Percentiles rank a stretch among this genome's conserved stretches.
These are phyloP conservation scores for Nomia melanderi DNA, from an alignment of 1,140 invertebrate species.

Conservation along the genomic window DNA sequence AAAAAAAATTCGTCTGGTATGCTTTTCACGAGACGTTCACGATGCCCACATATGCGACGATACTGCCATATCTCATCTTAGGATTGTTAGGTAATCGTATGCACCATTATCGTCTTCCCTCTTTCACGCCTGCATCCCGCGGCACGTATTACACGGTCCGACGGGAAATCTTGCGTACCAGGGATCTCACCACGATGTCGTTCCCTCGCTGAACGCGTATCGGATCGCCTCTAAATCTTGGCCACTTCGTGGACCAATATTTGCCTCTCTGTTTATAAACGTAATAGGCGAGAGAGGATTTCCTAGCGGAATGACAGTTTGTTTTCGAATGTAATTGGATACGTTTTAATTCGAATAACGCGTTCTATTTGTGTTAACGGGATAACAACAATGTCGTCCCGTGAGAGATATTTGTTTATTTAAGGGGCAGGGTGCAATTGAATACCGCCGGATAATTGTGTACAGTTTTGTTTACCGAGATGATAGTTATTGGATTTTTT, in stretches of 20 bases:
- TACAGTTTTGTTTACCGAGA: too few relatives aligned
- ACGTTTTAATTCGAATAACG: background rate
- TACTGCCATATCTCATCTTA: conserved; percentile 74
- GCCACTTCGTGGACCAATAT: conserved; percentile 2
- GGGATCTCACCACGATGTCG: background rate
- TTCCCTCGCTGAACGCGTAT: background rate
- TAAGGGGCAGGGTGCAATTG: too few relatives aligned
- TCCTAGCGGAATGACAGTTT: background rate
- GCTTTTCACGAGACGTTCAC: conserved; percentile 74
- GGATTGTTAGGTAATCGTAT: conserved; percentile 75
- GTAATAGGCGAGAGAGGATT: background rate
- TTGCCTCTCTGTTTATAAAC: conserved; percentile 28
- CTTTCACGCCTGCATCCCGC: conserved; percentile 25
- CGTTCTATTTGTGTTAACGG: background rate
- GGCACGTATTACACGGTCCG: conserved; percentile 19
- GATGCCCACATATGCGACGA: conserved; percentile 73
- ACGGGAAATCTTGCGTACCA: background rate
- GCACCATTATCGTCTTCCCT: conserved; percentile 32
- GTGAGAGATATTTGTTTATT: too few relatives aligned
- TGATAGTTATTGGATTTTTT: too few relatives aligned
- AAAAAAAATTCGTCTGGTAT: conserved; percentile 70
- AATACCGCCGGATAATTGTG: too few relatives aligned
- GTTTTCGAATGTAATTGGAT: background rate
- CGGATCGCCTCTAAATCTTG: background rate
- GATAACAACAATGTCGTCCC: background rate